Base-by-base conservation (phyloP, 2,797 vertebrate species). In the Caiman crocodilus region DNA sequence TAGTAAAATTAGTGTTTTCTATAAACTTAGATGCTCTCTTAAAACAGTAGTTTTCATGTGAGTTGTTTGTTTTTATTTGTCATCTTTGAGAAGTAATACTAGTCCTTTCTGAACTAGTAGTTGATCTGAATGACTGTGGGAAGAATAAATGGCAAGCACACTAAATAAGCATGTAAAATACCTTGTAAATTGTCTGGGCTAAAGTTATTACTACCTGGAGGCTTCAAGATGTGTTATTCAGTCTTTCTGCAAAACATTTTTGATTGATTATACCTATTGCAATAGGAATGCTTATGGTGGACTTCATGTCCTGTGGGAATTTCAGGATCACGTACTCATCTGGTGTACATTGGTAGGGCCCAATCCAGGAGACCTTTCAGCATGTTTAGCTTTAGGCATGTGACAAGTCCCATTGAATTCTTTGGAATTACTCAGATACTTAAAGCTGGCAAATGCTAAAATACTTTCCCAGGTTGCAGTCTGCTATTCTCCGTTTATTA, bases 261-360 rank as follows among this genome's bases (percentile, higher is more conserved):
- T 42, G 5, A 2, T 15, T 87, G 77, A 8, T 18, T 20, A 4
- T 61, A 26, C 60, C 58, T 3, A 0, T 3, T 28, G 21, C 21
- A 74, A 28, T 76, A 26, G 21, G 58, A 64, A 4, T 57, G 28
- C 63, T 69, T 1, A 7, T 21, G 73, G 57, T 63, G 84, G 15
- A 56, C 7, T 0, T 14, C 17, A 16, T 4, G 2, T 59, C 65
- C 55, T 84, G 57, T 76, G 77, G 65, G 61, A 84, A 28, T 61
- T 50, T 9, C 0, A 42, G 20, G 57, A 82, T 59, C 61, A 59
- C 58, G 23, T 60, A 4, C 50, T 87, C 11, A 60, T 59, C 56
- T 0, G 0, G 5, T 16, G 12, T 15, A 21, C 5, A 0, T 15
- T 59, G 57, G 57, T 60, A 0, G 15, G 69, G 73, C 74, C 74